Evolutionary conservation across 2,888 invertebrate species (phyloP).

Genomic region (Trachelus iudaicus): DNA sequence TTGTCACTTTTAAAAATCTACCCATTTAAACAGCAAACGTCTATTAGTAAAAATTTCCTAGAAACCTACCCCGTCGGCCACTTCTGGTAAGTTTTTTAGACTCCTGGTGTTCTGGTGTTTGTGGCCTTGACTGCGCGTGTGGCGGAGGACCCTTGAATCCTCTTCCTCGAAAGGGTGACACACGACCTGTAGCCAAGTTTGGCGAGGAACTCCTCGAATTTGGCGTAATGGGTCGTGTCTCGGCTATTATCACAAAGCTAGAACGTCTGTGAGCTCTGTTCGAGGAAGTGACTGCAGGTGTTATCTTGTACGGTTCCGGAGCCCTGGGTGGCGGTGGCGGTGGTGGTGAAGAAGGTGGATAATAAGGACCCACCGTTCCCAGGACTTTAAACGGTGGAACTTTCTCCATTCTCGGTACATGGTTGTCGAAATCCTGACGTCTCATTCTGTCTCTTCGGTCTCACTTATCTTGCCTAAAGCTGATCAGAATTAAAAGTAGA

Average conservation of each 20-base stretch:
- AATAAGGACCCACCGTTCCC: slow-evolving; percentile 18
- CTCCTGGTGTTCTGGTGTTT: slow-evolving; percentile 63
- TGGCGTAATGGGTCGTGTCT: slow-evolving; percentile 67
- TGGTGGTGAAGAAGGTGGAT: slow-evolving; percentile 39
- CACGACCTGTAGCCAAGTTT: slow-evolving; percentile 66
- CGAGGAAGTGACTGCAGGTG: slow-evolving; percentile 48
- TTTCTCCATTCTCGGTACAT: slow-evolving; percentile 27
- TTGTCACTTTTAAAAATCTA: background rate
- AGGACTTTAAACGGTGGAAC: slow-evolving; percentile 54
- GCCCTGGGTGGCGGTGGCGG: slow-evolving; percentile 57
- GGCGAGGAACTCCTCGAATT: slow-evolving; percentile 67
- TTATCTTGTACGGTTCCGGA: slow-evolving; percentile 61
- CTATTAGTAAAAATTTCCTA: background rate
- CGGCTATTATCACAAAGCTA: slow-evolving; percentile 77
- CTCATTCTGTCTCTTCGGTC: slow-evolving; percentile 19
- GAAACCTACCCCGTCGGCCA: slow-evolving; percentile 45
- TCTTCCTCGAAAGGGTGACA: slow-evolving; percentile 74
- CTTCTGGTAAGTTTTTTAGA: slow-evolving; percentile 15
- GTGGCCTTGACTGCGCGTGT: slow-evolving; percentile 68
- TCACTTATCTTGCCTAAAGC: background rate
- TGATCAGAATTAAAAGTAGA: background rate
- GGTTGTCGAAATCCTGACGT: slow-evolving; percentile 25
- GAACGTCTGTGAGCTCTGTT: slow-evolving; percentile 73
- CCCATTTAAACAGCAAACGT: background rate
- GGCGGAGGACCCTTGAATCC: slow-evolving; percentile 67